Evolutionary conservation across 2,797 vertebrate genomes (phyloP), one percentile per base, ranked within the genome.

Genomic region (Pteronotus mesoamericanus): DNA sequence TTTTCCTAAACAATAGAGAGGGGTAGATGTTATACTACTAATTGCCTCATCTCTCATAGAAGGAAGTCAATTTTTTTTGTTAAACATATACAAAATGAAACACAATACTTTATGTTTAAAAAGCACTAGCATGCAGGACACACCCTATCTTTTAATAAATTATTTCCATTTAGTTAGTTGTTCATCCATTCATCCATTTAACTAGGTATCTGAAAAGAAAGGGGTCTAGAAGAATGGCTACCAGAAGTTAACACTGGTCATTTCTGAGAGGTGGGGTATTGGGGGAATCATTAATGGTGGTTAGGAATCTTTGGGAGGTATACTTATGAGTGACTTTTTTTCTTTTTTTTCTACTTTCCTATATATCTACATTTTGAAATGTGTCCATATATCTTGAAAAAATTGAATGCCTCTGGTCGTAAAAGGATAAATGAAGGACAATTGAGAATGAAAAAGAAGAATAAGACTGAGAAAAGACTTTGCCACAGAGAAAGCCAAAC

Each of bases 11-110:
- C 42, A 79, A 11, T 2, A 64, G 84, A 84, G 94, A 89, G 19
- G 32, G 6, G 11, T 4, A 85, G 61, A 94, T 96, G 88, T 74
- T 19, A 44, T 74, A 75, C 59, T 53, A 77, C 29, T 82, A 74
- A 92, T 0, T 57, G 26, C 19, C 26, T 72, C 18, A 86, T 32
- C 53, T 55, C 72, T 92, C 79, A 94, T 2, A 42, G 22, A 15
- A 94, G 55, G 64, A 86, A 92, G 42, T 78, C 59, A 64, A 22
- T 19, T 82, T 86, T 89, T 89, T 94, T 51, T n/a, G n/a, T 77
- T 91, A 79, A 72, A 19, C 22, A 57, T n/a, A 74, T 24, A 71
- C 57, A 64, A 88, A 88, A 72, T 74, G 91, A 91, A 94, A 90
- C 44, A 51, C 26, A 66, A 53, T 6, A 34, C 6, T 53, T 86